phyloP scores from a whole-genome alignment of 2,888 invertebrate species.

The Strigamia crassipes region DNA sequence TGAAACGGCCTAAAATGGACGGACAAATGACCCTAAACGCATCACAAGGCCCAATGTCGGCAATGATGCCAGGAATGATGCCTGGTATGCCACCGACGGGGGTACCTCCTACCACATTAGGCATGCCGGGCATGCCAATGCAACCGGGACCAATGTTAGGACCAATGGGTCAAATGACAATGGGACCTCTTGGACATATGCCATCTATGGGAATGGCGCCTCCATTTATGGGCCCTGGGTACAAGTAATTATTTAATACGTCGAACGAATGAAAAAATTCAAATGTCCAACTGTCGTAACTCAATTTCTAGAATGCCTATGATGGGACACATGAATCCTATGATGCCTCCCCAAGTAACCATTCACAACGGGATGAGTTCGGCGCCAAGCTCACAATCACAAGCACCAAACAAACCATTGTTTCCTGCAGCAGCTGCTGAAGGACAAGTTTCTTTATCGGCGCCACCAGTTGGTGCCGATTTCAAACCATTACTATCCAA shows the following conservation, averaged over 20 bases:
- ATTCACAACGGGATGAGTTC: slow-evolving; percentile 49
- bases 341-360: slow-evolving; percentile 53
- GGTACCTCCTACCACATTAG: slow-evolving; percentile 49
- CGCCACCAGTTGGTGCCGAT: slow-evolving; percentile 51
- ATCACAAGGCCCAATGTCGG: slow-evolving; percentile 42
- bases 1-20: slow-evolving; percentile 17
- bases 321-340: slow-evolving; percentile 55
- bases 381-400: background rate
- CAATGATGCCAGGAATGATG: slow-evolving; percentile 51
- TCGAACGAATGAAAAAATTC: background rate
- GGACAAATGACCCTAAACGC: background rate
- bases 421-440: slow-evolving; percentile 68
- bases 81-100: slow-evolving; percentile 48
- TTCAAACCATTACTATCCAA: slow-evolving; percentile 50
- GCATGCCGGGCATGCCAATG: slow-evolving; percentile 55
- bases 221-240: slow-evolving; percentile 52
- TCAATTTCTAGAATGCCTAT: slow-evolving; percentile 49
- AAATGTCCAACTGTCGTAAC: no score
- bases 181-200: slow-evolving; percentile 59
- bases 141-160: slow-evolving; percentile 62
- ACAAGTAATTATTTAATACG: slow-evolving; percentile 27
- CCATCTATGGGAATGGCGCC: slow-evolving; percentile 63
- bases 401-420: slow-evolving; percentile 68
- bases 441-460: slow-evolving; percentile 43
- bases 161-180: slow-evolving; percentile 57